A percentile compares a stretch with the other conserved stretches of the same genome.
Evolutionary conservation across 2,113 vertebrate species (phyloP).

Genomic region (Numida meleagris): DNA sequence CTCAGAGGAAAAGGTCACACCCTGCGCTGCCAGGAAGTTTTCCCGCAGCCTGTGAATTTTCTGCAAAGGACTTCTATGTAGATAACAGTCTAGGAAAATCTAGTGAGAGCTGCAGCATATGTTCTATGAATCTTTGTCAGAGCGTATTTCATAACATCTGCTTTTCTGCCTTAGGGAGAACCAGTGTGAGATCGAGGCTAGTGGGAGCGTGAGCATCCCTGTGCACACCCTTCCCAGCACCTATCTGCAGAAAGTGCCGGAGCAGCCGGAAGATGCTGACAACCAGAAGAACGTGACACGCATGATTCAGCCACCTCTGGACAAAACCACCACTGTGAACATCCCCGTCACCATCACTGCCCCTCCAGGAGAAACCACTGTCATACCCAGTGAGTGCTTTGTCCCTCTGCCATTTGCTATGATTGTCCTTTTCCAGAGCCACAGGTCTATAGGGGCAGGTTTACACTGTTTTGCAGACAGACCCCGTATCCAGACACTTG

Average conservation of each 20-base stretch:
- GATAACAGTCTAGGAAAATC: not conserved
- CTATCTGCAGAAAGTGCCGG: conserved; percentile 78
- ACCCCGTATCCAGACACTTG: not conserved
- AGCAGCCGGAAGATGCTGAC: conserved; percentile 88
- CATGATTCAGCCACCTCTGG: conserved; percentile 78
- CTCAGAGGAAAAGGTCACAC: not conserved
- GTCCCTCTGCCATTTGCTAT: not conserved
- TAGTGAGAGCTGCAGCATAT: accelerated
- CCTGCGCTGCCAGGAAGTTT: not conserved
- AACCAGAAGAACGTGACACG: conserved; percentile 89
- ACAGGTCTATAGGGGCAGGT: accelerated
- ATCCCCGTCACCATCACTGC: conserved; percentile 85
- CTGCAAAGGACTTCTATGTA: not conserved
- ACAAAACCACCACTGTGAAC: conserved; percentile 79
- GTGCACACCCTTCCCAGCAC: conserved; percentile 79
- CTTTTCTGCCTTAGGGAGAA: conserved; percentile 79
- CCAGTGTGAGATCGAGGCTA: conserved; percentile 79
- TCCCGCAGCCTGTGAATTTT: not conserved
- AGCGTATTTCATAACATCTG: not conserved
- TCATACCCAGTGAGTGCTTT: conserved; percentile 86
- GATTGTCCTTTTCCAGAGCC: not conserved
- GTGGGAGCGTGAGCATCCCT: conserved; percentile 47
- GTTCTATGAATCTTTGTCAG: not conserved
- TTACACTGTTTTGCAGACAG: not conserved
- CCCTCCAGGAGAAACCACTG: conserved; percentile 83